Evolutionary conservation across 2,888 invertebrate species (phyloP).

Genomic region (Scaptodrosophila latifasciaeformis): DNA sequence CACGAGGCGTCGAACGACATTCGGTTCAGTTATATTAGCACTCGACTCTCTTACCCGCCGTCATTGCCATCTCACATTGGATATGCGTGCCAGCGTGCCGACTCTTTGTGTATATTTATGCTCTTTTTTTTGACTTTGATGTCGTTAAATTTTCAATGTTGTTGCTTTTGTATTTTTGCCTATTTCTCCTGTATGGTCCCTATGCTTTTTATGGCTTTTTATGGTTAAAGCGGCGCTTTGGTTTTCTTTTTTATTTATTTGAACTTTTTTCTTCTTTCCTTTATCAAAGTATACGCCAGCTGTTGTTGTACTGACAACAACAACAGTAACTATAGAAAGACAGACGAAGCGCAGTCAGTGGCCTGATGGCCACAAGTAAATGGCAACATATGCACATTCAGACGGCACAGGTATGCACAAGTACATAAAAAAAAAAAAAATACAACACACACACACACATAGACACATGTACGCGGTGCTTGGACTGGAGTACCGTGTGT

Average conservation of each 20-base stretch:
- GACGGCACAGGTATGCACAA: slow-evolving; percentile 42
- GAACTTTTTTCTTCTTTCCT: neutral
- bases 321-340: slow-evolving; percentile 19
- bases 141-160: slow-evolving; percentile 22
- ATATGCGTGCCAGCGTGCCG: too few relatives aligned
- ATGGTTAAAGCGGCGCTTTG: slow-evolving; percentile 58
- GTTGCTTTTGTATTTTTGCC: slow-evolving; percentile 13
- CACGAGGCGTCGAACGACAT: too few relatives aligned
- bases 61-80: too few relatives aligned
- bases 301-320: slow-evolving; percentile 37
- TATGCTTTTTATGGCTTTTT: slow-evolving; percentile 62
- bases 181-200: slow-evolving; percentile 1
- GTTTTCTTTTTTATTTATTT: slow-evolving; percentile 16
- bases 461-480: slow-evolving; percentile 9
- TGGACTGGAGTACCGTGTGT: neutral
- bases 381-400: slow-evolving; percentile 55
- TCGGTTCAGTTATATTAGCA: too few relatives aligned
- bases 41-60: too few relatives aligned
- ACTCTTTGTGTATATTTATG: too few relatives aligned
- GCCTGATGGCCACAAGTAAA: slow-evolving; percentile 27
- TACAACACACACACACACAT: slow-evolving; percentile 3
- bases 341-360: slow-evolving; percentile 39
- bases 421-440: too few relatives aligned
- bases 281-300: slow-evolving; percentile 54
- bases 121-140: slow-evolving; percentile 22